Conservation (phyloP, 2,113 vertebrate species). For the Phyllostomus discolor region DNA sequence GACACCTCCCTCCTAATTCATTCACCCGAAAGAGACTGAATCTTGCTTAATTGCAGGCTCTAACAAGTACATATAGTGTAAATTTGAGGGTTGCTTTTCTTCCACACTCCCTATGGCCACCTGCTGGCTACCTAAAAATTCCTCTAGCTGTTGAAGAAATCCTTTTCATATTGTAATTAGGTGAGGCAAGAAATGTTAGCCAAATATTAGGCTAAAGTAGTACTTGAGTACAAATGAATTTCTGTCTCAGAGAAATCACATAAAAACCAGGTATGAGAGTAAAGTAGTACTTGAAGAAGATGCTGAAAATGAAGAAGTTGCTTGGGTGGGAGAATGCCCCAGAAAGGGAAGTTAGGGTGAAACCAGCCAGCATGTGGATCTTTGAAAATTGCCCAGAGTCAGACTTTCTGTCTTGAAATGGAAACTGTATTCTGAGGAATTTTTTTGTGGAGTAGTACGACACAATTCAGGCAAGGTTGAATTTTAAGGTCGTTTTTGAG, state of each 20-base stretch:
- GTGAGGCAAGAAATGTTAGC: not conserved
- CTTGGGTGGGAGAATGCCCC: not conserved
- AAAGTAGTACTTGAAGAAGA: not conserved
- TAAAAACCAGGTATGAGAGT: not conserved
- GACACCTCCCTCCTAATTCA: constrained; percentile 59
- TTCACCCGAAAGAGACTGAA: constrained; percentile 21
- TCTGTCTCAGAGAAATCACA: not conserved
- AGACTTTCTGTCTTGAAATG: not conserved
- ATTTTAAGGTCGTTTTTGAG: not conserved
- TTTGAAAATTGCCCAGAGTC: not conserved
- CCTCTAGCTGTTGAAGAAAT: not conserved
- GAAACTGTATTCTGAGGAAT: not conserved
- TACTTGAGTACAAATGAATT: not conserved
- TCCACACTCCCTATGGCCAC: not conserved
- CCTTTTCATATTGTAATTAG: not conserved
- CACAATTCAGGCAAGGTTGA: not conserved
- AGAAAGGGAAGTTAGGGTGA: not conserved
- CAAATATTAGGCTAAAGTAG: not conserved
- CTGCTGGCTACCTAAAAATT: not conserved
- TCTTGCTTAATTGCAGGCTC: constrained; percentile 49
- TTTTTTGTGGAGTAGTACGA: not conserved
- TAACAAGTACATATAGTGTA: not conserved
- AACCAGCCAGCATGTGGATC: not conserved
- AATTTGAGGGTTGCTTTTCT: not conserved
- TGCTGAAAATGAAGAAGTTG: not conserved